Percentiles rank a stretch among this genome's conserved stretches.
Conservation (phyloP, 30 jellyfish, hydroid and myxozoan species). For the Chrysaora quinquecirrha region DNA sequence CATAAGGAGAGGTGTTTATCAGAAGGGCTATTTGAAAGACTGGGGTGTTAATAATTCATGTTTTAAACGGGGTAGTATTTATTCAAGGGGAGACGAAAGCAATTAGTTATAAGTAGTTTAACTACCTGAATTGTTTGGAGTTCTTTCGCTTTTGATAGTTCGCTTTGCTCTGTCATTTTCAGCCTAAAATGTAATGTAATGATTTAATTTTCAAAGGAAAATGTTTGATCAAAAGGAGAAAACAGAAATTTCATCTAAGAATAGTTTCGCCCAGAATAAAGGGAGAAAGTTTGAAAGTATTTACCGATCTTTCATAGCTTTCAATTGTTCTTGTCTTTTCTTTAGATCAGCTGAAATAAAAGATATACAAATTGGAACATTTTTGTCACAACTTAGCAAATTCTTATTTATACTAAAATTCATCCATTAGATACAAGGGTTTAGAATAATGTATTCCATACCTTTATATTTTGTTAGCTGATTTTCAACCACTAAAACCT, state of each 20-base stretch:
- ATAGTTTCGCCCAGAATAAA: no score
- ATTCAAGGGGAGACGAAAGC: no score
- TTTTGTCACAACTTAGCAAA: no score
- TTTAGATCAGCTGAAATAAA: constrained; percentile 48
- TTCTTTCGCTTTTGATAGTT: constrained; percentile 73
- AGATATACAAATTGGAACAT: no score
- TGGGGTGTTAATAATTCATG: no score
- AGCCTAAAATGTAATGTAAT: constrained; percentile 21
- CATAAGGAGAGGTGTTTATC: no score
- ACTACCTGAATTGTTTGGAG: constrained; percentile 84
- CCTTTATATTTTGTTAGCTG: constrained; percentile 69
- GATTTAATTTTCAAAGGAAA: neutral
- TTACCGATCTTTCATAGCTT: constrained; percentile 70
- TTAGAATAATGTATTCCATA: constrained; percentile 16
- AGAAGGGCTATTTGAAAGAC: no score
- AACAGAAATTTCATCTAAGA: neutral
- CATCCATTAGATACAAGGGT: no score
- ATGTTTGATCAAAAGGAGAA: neutral
- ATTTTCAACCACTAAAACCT: constrained; percentile 72
- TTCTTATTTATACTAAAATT: no score
- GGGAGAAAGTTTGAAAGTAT: no score
- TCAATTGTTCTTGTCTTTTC: constrained; percentile 75
- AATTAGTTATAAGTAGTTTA: neutral
- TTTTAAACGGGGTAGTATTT: no score
- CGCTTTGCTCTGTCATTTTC: constrained; percentile 73